Evolutionary conservation across 2,888 invertebrate species (phyloP), one percentile per base, ranked within the genome.

Genomic region (Catocala nupta): DNA sequence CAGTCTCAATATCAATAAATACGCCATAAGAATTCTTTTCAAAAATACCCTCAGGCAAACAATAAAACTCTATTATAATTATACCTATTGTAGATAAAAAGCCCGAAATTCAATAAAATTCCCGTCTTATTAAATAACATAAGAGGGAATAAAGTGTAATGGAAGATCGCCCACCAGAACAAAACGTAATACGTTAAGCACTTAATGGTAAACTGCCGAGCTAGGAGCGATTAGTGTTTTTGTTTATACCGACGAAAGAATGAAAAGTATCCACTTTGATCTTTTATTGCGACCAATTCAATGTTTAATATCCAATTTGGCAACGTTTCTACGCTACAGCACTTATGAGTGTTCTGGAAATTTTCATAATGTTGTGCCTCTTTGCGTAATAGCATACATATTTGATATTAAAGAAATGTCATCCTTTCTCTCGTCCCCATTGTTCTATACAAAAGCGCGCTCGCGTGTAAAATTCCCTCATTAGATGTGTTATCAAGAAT

Each of bases 401-500:
- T 76, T 80, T 81, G 62, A 74, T 78, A 77, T 76, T 80, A 74
- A 78, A 79, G 69, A 72, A 67, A 62, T 67, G 67, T 68, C 70
- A 55, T 68, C 67, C 64, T 55, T 63, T 70, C 64, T 55, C 60
- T 67, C 67, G 59, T 70, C 12, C 11, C 64, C 53, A 59, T 73
- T 70, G 64, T 71, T 77, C 61, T 45, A 25, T 25, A 72, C 55
- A 70, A 68, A 71, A 58, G 63, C 55, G 52, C n/a, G 53, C 56
- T 51, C 61, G 65, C 61, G 68, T 70, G 63, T 67, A 70, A 60
- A 68, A 77, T 65, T 66, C 69, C 65, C 63, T 80, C 75, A 73
- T 79, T 78, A 78, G 6, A 54, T 9, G 51, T 63, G 44, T 55
- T 65, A 62, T 76, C 63, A 53, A 61, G 59, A 67, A 75, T 71